Evolutionary conservation across 2,113 vertebrate genomes (phyloP).

Genomic region (Aix galericulata): DNA sequence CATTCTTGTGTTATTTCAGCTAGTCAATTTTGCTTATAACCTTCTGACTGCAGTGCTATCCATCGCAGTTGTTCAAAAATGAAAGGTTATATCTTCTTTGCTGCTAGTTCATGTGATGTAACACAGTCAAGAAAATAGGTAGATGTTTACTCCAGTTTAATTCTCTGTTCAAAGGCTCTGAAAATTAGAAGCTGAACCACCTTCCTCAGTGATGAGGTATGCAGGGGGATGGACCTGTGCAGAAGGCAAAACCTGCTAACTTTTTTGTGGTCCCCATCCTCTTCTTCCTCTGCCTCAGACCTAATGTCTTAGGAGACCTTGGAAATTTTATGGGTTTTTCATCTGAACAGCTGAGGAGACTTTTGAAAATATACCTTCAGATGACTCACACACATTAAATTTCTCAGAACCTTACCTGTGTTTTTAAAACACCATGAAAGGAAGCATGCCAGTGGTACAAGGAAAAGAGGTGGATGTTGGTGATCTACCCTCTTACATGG

Average conservation of each 20-base stretch:
- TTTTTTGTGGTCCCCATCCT: neutral
- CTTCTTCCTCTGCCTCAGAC: neutral
- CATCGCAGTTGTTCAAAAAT: neutral
- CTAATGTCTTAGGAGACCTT: neutral
- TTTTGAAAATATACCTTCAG: neutral
- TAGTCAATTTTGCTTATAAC: neutral
- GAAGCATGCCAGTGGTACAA: accelerated
- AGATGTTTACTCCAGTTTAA: neutral
- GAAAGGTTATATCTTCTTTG: neutral
- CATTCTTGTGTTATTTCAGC: neutral
- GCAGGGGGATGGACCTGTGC: no score
- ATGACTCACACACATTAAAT: neutral
- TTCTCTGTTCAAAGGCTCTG: neutral
- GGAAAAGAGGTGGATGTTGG: neutral
- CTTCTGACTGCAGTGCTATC: neutral
- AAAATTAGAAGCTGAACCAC: neutral
- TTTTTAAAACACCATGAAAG: neutral
- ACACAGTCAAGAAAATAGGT: neutral
- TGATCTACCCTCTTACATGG: neutral
- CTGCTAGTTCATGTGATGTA: neutral
- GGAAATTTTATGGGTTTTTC: neutral
- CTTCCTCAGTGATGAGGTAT: neutral
- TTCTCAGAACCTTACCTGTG: neutral
- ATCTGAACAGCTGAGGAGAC: neutral
- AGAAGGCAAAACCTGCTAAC: neutral